Conservation (phyloP, 2,113 vertebrate species). For the Eulemur rufifrons region DNA sequence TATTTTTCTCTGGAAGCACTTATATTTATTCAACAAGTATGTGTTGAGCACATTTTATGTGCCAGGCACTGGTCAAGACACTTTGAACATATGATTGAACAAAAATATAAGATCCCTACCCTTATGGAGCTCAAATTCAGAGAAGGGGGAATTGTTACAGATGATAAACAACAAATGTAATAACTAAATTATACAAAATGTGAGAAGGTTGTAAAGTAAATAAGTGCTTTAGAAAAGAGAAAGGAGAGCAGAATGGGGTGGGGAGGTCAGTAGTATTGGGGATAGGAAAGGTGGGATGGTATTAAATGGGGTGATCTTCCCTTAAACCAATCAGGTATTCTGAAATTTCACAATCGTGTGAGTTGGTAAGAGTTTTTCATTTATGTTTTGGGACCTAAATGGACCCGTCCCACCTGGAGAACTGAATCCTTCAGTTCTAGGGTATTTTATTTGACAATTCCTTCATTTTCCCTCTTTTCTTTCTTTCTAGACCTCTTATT, state of each 20-base stretch:
- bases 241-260: background rate
- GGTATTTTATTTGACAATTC: background rate
- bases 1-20: background rate
- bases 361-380: background rate
- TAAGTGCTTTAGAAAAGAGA: constrained; percentile 10
- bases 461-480: no score
- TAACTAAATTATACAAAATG: background rate
- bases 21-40: background rate
- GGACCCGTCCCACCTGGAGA: background rate
- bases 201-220: background rate
- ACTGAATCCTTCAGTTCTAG: background rate
- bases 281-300: background rate
- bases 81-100: background rate
- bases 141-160: background rate
- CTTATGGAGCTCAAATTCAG: background rate
- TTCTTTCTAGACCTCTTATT: background rate
- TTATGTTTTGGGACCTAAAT: background rate
- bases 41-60: background rate
- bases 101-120: background rate
- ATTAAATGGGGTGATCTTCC: background rate
- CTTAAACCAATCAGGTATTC: background rate
- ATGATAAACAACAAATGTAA: background rate
- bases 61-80: background rate
- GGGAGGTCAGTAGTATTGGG: background rate
- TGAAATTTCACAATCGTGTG: background rate